A percentile compares a stretch with the other conserved stretches of the same genome.
These are phyloP conservation scores for Matsumurasca onukii DNA, from an alignment of 1,140 invertebrate genomes.

Conservation along the genomic window DNA sequence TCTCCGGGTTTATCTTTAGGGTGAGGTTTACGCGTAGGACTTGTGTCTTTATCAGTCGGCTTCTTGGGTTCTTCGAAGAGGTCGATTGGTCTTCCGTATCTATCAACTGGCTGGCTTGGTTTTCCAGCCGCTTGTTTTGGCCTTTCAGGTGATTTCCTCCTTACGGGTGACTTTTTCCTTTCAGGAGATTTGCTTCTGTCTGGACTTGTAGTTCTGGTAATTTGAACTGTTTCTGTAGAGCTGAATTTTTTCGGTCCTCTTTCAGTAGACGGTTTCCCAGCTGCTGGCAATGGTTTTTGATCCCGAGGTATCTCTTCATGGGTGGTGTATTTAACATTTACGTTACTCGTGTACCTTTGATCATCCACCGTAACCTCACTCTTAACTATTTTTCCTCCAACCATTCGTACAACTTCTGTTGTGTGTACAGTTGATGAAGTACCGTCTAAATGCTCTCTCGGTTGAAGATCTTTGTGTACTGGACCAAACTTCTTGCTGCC, in stretches of 20 bases:
- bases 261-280: slow-evolving; percentile 32
- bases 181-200: background rate
- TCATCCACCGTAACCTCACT: background rate
- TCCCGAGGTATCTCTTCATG: no score
- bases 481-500: background rate
- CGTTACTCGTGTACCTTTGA: background rate
- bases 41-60: background rate
- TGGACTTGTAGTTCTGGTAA: slow-evolving; percentile 4
- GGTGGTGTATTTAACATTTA: background rate
- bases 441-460: background rate
- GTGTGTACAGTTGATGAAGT: background rate
- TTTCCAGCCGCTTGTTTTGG: slow-evolving; percentile 17
- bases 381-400: slow-evolving; percentile 37
- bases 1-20: background rate
- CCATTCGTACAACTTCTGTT: slow-evolving; percentile 34
- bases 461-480: background rate
- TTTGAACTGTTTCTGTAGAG: slow-evolving; percentile 11
- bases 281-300: slow-evolving; percentile 14
- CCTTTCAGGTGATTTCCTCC: slow-evolving; percentile 6
- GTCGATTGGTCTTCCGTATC: slow-evolving; percentile 12
- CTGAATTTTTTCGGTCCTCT: no score
- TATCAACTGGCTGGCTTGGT: slow-evolving; percentile 17
- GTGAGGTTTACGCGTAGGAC: background rate
- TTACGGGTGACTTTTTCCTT: background rate
- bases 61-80: slow-evolving; percentile 2